A percentile compares a stretch with the other conserved stretches of the same genome.
Conservation (phyloP, 1,140 invertebrate species). For the Sycophila sp. region DNA sequence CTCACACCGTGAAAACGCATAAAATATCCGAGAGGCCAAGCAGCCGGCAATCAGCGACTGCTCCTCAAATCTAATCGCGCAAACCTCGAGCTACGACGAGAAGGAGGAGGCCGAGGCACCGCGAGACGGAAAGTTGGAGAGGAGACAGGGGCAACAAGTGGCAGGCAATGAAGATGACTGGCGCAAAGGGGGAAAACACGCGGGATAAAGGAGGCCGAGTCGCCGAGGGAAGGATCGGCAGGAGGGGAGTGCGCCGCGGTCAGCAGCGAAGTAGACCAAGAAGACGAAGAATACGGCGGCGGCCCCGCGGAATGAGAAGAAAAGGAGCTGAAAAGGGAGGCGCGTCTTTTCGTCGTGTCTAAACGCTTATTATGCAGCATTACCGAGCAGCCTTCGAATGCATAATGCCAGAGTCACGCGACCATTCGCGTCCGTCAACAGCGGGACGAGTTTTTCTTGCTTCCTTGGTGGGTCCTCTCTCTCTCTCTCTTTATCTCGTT, state of each 20-base stretch:
- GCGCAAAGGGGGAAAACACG: slow-evolving; percentile 34
- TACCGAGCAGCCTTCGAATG: slow-evolving; percentile 51
- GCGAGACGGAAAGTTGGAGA: slow-evolving; percentile 3
- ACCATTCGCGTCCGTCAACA: slow-evolving; percentile 48
- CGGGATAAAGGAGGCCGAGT: too few species aligned
- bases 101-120: too few species aligned
- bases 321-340: slow-evolving; percentile 27
- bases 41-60: too few species aligned
- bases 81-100: too few species aligned
- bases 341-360: slow-evolving; percentile 53
- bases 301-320: not conserved
- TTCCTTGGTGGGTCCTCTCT: not conserved
- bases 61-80: too few species aligned
- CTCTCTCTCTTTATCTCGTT: not conserved
- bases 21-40: too few species aligned
- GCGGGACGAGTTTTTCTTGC: slow-evolving; percentile 47
- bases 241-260: not conserved
- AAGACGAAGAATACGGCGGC: slow-evolving; percentile 35
- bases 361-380: slow-evolving; percentile 62
- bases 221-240: too few species aligned
- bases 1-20: too few species aligned
- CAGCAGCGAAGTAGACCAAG: not conserved
- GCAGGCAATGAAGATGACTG: slow-evolving; percentile 46
- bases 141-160: slow-evolving; percentile 28
- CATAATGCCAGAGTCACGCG: slow-evolving; percentile 59